Percentiles rank a stretch among this genome's conserved stretches.
Evolutionary conservation across 1,140 invertebrate genomes (phyloP).

Genomic region (Periplaneta americana): DNA sequence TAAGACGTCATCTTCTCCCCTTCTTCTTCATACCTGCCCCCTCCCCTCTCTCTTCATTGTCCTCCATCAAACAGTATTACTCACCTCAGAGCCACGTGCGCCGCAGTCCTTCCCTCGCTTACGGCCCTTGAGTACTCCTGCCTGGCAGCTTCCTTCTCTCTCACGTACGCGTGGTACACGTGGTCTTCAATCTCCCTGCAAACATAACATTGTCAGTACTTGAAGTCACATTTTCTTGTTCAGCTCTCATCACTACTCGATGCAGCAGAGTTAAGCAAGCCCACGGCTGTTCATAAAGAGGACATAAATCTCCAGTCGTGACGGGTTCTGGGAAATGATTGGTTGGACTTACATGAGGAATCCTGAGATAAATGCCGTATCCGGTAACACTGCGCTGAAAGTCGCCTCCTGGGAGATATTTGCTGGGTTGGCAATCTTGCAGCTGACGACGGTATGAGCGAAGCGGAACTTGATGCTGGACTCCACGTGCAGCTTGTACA

Average conservation of each 20-base stretch:
- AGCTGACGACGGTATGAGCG: constrained; percentile 50
- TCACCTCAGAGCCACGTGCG: constrained; percentile 19
- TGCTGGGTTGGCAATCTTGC: constrained; percentile 49
- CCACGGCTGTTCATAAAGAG: no score
- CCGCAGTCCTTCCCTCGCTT: constrained; percentile 32
- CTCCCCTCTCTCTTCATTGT: no score
- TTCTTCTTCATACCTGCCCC: no score
- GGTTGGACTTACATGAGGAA: constrained; percentile 53
- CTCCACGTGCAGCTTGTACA: constrained; percentile 47
- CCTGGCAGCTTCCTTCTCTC: constrained; percentile 36
- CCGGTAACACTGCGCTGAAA: constrained; percentile 54
- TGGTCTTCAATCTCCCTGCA: constrained; percentile 31
- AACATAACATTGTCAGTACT: no score
- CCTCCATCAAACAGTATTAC: no score
- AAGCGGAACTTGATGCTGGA: constrained; percentile 53
- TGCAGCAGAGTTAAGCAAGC: no score
- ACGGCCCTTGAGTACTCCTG: constrained; percentile 34
- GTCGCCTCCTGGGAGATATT: constrained; percentile 48
- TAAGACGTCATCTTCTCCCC: no score
- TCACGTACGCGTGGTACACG: constrained; percentile 30
- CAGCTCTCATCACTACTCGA: no score
- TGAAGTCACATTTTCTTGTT: no score
- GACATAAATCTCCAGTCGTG: no score
- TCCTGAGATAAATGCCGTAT: constrained; percentile 57
- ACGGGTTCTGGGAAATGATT: no score